Conservation (phyloP, 2,113 vertebrate genomes). For the Saccopteryx bilineata region DNA sequence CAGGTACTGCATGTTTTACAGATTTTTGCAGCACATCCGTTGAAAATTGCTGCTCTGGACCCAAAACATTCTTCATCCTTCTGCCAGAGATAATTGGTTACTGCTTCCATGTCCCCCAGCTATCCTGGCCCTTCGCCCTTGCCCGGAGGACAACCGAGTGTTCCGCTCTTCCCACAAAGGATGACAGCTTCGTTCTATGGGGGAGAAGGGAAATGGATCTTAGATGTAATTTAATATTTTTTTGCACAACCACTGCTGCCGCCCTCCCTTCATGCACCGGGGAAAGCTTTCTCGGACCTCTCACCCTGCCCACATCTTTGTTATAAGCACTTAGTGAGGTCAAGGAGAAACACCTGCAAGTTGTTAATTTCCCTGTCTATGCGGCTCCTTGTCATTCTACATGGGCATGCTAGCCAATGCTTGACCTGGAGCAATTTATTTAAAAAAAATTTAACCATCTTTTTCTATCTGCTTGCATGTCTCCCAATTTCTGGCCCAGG, state of each 20-base stretch:
- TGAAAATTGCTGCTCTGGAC: neutral
- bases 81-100: neutral
- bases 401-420: neutral
- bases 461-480: neutral
- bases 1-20: too few relatives aligned
- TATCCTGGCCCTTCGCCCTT: neutral
- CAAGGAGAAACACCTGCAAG: neutral
- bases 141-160: neutral
- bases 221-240: neutral
- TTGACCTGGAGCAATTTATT: slow-evolving; percentile 4
- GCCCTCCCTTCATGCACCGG: neutral
- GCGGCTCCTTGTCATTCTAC: neutral
- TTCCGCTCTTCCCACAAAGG: neutral
- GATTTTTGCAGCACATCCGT: too few relatives aligned
- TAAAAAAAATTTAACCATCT: neutral
- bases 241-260: neutral
- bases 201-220: neutral
- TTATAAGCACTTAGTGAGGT: neutral
- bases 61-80: neutral
- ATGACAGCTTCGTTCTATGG: neutral
- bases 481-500: neutral
- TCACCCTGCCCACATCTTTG: neutral
- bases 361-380: neutral
- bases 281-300: neutral
- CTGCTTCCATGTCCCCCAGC: neutral